phyloP scores from a whole-genome alignment of 2,888 invertebrate genomes.

The Petrophora chlorosata region DNA sequence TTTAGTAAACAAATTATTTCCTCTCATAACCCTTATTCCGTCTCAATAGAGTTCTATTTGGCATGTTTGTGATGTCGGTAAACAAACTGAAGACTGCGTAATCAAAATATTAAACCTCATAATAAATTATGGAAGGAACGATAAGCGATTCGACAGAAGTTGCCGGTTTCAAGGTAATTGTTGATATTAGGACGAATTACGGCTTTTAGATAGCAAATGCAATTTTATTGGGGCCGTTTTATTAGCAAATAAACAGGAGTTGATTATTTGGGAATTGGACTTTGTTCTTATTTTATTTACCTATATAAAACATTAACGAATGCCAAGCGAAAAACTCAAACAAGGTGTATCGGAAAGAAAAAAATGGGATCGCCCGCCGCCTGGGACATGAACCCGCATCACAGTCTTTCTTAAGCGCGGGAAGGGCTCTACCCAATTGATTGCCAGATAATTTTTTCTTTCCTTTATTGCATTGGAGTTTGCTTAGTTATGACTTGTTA shows the following conservation, averaged over 20 bases:
- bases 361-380: too few relatives aligned
- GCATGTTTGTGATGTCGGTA: slow-evolving; percentile 3
- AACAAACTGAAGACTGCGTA: slow-evolving; percentile 21
- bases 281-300: too few relatives aligned
- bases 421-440: too few relatives aligned
- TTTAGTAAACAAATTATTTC: slow-evolving; percentile 16
- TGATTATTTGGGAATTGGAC: too few relatives aligned
- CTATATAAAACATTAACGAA: too few relatives aligned
- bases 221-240: slow-evolving; percentile 7
- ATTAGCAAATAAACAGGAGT: neutral
- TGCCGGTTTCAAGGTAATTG: slow-evolving; percentile 9
- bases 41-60: slow-evolving; percentile 14
- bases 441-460: too few relatives aligned
- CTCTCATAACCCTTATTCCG: slow-evolving; percentile 9
- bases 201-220: slow-evolving; percentile 12
- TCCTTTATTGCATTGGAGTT: too few relatives aligned
- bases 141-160: slow-evolving; percentile 27
- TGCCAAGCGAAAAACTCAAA: too few relatives aligned
- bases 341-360: too few relatives aligned
- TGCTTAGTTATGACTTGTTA: too few relatives aligned
- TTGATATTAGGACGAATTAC: neutral
- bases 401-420: too few relatives aligned
- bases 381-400: too few relatives aligned
- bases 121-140: slow-evolving; percentile 30
- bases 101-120: slow-evolving; percentile 32